phyloP scores from a whole-genome alignment of 2,113 vertebrate genomes.

The Misgurnus mizolepis region DNA sequence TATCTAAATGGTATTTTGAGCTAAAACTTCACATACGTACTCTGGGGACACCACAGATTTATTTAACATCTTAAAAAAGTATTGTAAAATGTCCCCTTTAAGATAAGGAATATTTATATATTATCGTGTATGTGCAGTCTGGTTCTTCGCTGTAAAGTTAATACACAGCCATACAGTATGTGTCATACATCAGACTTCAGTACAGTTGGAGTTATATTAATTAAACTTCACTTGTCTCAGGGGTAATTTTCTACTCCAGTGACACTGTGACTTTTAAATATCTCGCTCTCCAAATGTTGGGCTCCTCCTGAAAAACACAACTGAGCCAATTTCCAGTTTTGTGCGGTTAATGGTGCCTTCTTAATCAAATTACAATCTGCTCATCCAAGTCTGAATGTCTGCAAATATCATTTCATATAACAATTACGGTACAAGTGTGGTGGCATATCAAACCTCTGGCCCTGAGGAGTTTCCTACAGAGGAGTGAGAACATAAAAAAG shows the following conservation, averaged over 20 bases:
- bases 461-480: background rate
- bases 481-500: background rate
- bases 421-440: slow-evolving; percentile 23
- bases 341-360: slow-evolving; percentile 38
- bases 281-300: background rate
- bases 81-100: no score
- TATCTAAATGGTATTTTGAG: no score
- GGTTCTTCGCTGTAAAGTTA: background rate
- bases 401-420: slow-evolving; percentile 50
- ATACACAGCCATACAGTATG: background rate
- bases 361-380: slow-evolving; percentile 50
- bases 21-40: no score
- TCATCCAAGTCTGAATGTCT: slow-evolving; percentile 27
- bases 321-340: slow-evolving; percentile 19
- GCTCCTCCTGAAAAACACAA: background rate
- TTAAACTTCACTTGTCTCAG: slow-evolving; percentile 19
- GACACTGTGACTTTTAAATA: slow-evolving; percentile 29
- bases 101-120: no score
- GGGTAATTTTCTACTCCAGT: slow-evolving; percentile 44
- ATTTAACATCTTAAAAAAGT: no score
- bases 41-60: no score
- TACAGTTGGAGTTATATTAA: slow-evolving; percentile 25
- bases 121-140: background rate
- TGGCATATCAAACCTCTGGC: slow-evolving; percentile 8
- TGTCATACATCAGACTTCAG: background rate